A percentile compares a stretch with the other conserved stretches of the same genome.
Conservation (phyloP, 2,888 invertebrate species). For the Punctoribates punctum region DNA sequence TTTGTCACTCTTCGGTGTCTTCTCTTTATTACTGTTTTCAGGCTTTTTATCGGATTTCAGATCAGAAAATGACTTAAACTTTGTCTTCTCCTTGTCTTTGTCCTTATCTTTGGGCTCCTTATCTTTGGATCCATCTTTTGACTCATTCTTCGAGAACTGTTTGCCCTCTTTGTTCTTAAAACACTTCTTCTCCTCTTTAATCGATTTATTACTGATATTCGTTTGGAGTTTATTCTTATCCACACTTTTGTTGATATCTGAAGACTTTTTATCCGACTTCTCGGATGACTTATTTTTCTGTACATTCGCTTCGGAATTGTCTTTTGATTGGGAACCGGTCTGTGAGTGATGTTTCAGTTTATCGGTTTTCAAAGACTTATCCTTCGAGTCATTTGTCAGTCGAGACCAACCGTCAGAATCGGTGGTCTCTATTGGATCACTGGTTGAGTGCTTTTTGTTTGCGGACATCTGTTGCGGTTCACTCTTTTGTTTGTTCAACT, state of each 20-base stretch:
- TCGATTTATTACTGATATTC: slow-evolving; percentile 44
- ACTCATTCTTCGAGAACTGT: slow-evolving; percentile 43
- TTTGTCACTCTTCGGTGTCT: slow-evolving; percentile 22
- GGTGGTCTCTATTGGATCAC: neutral
- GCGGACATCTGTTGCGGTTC: neutral
- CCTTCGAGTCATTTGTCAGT: neutral
- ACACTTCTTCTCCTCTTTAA: slow-evolving; percentile 48
- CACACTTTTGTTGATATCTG: slow-evolving; percentile 14
- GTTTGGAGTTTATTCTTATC: slow-evolving; percentile 35
- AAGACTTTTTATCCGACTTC: slow-evolving; percentile 13
- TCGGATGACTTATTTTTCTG: slow-evolving; percentile 21
- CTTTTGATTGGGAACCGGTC: neutral
- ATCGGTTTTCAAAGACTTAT: neutral
- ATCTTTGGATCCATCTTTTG: slow-evolving; percentile 50
- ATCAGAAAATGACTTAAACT: neutral
- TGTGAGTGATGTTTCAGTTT: slow-evolving; percentile 12
- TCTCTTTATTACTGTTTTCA: slow-evolving; percentile 44
- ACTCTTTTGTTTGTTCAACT: slow-evolving; percentile 15
- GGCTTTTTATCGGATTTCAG: slow-evolving; percentile 47
- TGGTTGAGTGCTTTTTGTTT: slow-evolving; percentile 2
- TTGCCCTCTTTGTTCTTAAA: slow-evolving; percentile 44
- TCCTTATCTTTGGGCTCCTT: slow-evolving; percentile 52
- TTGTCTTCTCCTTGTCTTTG: slow-evolving; percentile 55
- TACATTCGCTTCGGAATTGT: neutral
- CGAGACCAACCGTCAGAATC: slow-evolving; percentile 16